Conservation (phyloP, 1,140 invertebrate genomes). For the Pogonus chalceus region DNA sequence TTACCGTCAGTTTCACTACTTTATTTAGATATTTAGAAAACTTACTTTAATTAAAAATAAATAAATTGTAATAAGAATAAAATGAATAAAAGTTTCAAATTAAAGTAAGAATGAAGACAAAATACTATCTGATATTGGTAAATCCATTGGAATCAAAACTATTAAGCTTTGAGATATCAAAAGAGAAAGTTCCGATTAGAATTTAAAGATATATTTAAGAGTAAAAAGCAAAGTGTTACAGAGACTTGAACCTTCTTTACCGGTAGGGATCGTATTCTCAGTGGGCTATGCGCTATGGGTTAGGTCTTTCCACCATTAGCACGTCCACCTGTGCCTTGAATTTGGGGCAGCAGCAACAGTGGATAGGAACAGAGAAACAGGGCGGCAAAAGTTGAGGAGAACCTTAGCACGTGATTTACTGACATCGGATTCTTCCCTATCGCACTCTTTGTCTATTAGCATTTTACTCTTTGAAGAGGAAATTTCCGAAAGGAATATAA, state of each 20-base stretch:
- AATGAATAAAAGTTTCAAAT: too few relatives aligned
- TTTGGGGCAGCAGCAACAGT: neutral
- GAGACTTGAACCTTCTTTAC: neutral
- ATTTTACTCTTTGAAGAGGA: neutral
- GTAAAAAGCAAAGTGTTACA: neutral
- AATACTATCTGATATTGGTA: too few relatives aligned
- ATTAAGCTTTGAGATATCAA: too few relatives aligned
- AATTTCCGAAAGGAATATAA: too few relatives aligned
- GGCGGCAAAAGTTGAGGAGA: neutral
- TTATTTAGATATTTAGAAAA: too few relatives aligned
- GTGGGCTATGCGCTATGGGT: neutral
- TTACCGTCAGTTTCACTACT: too few relatives aligned
- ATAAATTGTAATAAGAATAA: too few relatives aligned
- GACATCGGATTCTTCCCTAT: neutral
- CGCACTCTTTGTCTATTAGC: neutral
- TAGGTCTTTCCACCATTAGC: constrained; percentile 4
- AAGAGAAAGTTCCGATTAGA: neutral
- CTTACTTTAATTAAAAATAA: too few relatives aligned
- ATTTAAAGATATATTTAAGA: neutral
- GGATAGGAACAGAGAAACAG: neutral
- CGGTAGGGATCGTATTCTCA: neutral
- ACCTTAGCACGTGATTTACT: neutral
- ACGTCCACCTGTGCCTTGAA: neutral
- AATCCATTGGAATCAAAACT: too few relatives aligned
- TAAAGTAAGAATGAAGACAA: too few relatives aligned